phyloP scores from a whole-genome alignment of 2,888 invertebrate genomes.

The Mythimna ferrago region DNA sequence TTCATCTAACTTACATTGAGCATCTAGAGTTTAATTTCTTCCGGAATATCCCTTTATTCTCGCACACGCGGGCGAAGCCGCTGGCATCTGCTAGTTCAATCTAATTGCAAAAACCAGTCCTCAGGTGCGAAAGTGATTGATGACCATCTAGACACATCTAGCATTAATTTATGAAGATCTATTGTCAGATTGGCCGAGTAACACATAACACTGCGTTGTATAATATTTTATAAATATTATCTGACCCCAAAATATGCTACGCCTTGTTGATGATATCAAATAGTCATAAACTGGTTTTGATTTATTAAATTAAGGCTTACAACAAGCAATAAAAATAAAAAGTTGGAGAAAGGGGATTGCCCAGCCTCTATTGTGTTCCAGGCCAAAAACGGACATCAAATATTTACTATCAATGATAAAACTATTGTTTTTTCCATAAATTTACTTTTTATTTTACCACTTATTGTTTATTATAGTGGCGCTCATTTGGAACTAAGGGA shows the following conservation, averaged over 20 bases:
- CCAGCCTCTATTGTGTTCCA: too few relatives aligned
- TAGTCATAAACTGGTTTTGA: slow-evolving; percentile 4
- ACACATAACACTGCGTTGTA: slow-evolving; percentile 1
- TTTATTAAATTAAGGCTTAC: background rate
- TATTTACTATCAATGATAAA: too few relatives aligned
- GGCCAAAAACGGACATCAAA: too few relatives aligned
- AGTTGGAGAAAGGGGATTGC: too few relatives aligned
- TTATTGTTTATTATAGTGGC: too few relatives aligned
- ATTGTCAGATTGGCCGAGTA: slow-evolving; percentile 15
- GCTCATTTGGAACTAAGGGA: too few relatives aligned
- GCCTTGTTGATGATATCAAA: background rate
- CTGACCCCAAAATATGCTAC: slow-evolving; percentile 6
- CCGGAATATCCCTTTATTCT: too few relatives aligned
- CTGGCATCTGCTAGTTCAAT: background rate
- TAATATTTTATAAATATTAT: background rate
- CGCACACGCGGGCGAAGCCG: too few relatives aligned
- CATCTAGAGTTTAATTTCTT: too few relatives aligned
- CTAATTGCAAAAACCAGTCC: background rate
- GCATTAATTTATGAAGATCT: slow-evolving; percentile 10
- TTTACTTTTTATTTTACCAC: too few relatives aligned
- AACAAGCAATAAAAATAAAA: background rate
- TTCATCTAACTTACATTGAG: too few relatives aligned
- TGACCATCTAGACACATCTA: background rate
- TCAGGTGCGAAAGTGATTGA: slow-evolving; percentile 5
- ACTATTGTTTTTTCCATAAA: too few relatives aligned